These are phyloP conservation scores for Hemibagrus wyckioides DNA, from an alignment of 2,113 vertebrate species.

Conservation along the genomic window DNA sequence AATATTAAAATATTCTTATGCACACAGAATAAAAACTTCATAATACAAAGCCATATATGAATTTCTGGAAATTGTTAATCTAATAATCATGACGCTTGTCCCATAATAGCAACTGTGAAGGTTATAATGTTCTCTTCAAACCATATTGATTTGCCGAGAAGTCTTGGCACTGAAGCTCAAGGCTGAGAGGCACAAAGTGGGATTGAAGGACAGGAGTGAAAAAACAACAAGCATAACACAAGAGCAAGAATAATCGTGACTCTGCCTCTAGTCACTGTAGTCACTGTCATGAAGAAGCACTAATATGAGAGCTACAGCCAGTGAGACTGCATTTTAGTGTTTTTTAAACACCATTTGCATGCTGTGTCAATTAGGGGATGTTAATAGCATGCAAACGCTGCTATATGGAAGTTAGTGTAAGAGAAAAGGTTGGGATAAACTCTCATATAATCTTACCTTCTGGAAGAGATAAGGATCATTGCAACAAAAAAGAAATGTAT, in stretches of 20 bases:
- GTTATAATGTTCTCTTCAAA: background rate
- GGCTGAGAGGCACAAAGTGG: background rate
- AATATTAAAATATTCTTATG: background rate
- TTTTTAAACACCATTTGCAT: slow-evolving; percentile 27
- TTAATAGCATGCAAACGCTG: slow-evolving; percentile 73
- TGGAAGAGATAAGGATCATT: slow-evolving; percentile 77
- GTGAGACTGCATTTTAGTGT: slow-evolving; percentile 39
- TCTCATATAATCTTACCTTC: slow-evolving; percentile 77
- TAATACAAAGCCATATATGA: background rate
- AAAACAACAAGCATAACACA: slow-evolving; percentile 16
- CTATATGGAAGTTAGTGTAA: slow-evolving; percentile 63
- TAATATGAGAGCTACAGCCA: slow-evolving; percentile 44
- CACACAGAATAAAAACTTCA: background rate
- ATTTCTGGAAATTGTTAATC: background rate
- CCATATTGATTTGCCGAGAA: background rate
- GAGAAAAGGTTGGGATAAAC: slow-evolving; percentile 52
- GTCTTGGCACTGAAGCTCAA: background rate
- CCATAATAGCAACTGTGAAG: background rate
- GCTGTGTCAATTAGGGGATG: slow-evolving; percentile 38
- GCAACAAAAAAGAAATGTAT: slow-evolving; percentile 72
- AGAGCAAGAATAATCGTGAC: slow-evolving; percentile 25
- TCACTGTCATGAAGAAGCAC: slow-evolving; percentile 41
- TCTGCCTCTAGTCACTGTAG: slow-evolving; percentile 25
- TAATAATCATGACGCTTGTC: background rate
- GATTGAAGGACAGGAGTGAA: background rate